Evolutionary conservation across 2,797 vertebrate genomes (phyloP).

Genomic region (Crocodylus rhombifer): DNA sequence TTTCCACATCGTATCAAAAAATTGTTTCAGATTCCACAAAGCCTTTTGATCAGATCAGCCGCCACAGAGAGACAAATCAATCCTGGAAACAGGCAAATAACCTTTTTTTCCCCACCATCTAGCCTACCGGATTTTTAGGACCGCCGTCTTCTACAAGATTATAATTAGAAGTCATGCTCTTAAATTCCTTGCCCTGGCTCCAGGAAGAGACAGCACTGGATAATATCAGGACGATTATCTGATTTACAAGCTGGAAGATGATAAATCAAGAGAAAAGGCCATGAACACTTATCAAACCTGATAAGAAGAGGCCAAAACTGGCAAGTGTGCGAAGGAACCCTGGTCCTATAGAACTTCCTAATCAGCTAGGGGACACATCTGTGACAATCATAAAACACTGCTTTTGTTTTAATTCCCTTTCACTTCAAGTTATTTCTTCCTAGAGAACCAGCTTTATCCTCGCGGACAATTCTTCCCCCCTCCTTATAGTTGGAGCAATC

Average conservation of each 20-base stretch:
- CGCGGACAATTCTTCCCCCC: slow-evolving; percentile 27
- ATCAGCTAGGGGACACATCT: slow-evolving; percentile 50
- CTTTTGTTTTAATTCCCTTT: slow-evolving; percentile 43
- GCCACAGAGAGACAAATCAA: slow-evolving; percentile 52
- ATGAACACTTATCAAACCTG: slow-evolving; percentile 13
- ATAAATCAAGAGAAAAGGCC: slow-evolving; percentile 43
- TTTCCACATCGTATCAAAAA: slow-evolving; percentile 21
- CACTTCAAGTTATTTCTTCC: slow-evolving; percentile 55
- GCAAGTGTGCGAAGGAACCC: neutral
- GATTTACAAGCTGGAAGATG: slow-evolving; percentile 39
- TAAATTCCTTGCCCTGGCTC: neutral
- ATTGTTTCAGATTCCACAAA: slow-evolving; percentile 32
- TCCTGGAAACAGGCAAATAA: slow-evolving; percentile 48
- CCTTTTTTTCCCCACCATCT: slow-evolving; percentile 9
- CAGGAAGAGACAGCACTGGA: slow-evolving; percentile 11
- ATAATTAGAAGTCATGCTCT: slow-evolving; percentile 1
- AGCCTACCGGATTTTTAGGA: slow-evolving; percentile 5
- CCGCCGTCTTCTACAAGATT: slow-evolving; percentile 10
- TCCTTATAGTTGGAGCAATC: neutral
- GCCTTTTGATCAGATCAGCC: neutral
- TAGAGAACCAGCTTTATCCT: slow-evolving; percentile 11
- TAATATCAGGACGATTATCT: neutral
- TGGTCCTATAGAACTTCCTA: slow-evolving; percentile 35
- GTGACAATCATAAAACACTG: slow-evolving; percentile 37
- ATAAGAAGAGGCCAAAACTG: slow-evolving; percentile 20